Conservation (phyloP, 2,888 invertebrate genomes). For the Julus scandinavius region DNA sequence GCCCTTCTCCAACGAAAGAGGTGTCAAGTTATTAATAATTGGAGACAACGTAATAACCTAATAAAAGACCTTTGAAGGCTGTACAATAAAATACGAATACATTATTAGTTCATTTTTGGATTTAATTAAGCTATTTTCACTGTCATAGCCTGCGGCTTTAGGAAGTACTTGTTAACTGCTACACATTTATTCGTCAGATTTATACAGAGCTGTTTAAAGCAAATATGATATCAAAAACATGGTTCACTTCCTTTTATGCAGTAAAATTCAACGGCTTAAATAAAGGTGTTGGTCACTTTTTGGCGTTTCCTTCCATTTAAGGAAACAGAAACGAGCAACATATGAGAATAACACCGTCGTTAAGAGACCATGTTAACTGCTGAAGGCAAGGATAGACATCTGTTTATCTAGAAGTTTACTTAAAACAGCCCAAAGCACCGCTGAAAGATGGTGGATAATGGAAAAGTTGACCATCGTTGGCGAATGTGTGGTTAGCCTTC, state of each 20-base stretch:
- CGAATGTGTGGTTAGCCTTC: neutral
- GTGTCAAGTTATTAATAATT: neutral
- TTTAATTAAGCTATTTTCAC: neutral
- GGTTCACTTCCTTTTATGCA: neutral
- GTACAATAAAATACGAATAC: neutral
- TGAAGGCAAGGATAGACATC: neutral
- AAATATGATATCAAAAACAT: neutral
- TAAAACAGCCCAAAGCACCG: neutral
- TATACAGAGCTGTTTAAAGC: neutral
- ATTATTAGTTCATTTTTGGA: neutral
- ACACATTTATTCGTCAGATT: neutral
- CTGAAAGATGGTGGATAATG: neutral
- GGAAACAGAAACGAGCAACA: neutral
- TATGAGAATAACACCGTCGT: neutral
- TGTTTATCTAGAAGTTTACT: neutral
- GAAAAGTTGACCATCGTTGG: neutral
- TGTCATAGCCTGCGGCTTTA: neutral
- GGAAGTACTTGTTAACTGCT: neutral
- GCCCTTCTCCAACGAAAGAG: neutral
- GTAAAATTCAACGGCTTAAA: neutral
- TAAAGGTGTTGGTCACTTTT: neutral
- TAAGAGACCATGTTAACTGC: neutral
- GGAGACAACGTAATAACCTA: constrained; percentile 9
- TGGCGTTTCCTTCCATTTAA: neutral
- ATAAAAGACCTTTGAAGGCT: constrained; percentile 3